Conservation (phyloP, 2,113 vertebrate species). For the Isurus oxyrinchus region DNA sequence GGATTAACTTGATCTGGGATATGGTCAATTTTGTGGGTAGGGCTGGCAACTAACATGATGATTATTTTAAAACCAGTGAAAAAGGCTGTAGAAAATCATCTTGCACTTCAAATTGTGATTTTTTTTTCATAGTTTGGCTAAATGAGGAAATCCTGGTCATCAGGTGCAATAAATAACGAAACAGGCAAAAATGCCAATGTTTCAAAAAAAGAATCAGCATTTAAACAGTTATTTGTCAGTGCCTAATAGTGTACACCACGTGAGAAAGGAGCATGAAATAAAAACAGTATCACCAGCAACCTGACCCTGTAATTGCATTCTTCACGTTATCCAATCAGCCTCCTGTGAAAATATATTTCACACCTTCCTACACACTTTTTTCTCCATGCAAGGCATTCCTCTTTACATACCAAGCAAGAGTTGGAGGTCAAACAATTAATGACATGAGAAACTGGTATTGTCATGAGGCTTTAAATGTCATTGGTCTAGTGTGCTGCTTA, state of each 20-base stretch:
- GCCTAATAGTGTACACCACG: background rate
- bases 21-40: background rate
- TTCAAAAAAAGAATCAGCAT: background rate
- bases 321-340: background rate
- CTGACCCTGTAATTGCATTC: no score
- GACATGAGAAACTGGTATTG: background rate
- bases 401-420: background rate
- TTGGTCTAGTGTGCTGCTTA: background rate
- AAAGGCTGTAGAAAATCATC: no score
- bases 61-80: background rate
- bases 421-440: background rate
- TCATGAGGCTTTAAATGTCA: background rate
- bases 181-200: background rate
- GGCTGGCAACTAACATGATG: background rate
- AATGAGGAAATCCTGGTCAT: background rate
- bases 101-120: no score
- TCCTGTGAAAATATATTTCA: background rate
- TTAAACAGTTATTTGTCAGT: background rate
- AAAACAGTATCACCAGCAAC: background rate
- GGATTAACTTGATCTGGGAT: background rate
- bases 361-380: background rate
- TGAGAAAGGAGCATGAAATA: background rate
- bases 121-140: no score
- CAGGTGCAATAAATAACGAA: background rate
- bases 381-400: background rate